Evolutionary conservation across 2,113 vertebrate species (phyloP).

Genomic region (Montifringilla adamsi): DNA sequence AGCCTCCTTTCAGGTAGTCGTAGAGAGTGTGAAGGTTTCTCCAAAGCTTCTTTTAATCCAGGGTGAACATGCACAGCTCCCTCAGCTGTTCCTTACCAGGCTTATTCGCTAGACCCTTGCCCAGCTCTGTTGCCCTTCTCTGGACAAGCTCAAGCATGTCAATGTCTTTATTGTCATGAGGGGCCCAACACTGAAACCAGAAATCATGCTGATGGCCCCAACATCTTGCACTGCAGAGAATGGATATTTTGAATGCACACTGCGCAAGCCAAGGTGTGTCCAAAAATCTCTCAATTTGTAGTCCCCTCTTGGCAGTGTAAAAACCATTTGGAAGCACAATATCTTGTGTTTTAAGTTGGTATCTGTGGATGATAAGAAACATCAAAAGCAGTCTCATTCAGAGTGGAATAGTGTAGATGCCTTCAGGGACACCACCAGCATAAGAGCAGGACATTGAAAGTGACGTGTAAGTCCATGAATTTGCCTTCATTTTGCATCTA

Average conservation of each 20-base stretch:
- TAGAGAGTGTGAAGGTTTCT: background rate
- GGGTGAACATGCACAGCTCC: accelerated
- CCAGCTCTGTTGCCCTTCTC: background rate
- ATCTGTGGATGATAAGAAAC: background rate
- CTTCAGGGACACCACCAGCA: background rate
- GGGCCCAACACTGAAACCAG: background rate
- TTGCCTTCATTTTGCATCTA: background rate
- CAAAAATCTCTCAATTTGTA: background rate
- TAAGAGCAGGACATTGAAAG: accelerated
- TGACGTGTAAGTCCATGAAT: background rate
- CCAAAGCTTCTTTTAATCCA: background rate
- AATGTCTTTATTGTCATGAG: background rate
- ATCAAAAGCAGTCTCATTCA: background rate
- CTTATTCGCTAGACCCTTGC: background rate
- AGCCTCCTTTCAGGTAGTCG: background rate
- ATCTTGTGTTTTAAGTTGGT: background rate
- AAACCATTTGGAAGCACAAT: background rate
- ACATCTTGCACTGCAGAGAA: background rate
- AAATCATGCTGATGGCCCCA: background rate
- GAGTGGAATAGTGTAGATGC: background rate
- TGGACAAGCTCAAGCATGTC: no score
- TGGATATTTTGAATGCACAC: background rate
- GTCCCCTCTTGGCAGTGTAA: background rate
- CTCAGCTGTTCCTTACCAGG: no score
- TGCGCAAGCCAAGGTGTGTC: accelerated